phyloP scores from a whole-genome alignment of 2,113 vertebrate species.

The Psilopogon haemacephalus region DNA sequence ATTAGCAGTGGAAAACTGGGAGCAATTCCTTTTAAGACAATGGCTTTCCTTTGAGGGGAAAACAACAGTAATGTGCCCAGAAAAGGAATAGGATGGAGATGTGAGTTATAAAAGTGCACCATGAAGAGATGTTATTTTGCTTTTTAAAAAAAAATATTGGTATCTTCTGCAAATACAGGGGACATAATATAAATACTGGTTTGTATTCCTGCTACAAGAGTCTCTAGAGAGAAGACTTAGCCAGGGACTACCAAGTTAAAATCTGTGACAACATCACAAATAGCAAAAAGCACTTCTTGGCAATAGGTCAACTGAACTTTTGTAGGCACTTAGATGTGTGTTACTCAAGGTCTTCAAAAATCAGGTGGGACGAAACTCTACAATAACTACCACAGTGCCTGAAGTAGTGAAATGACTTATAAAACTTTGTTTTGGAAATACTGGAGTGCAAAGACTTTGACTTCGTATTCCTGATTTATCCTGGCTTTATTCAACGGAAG shows the following conservation, averaged over 20 bases:
- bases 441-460: background rate
- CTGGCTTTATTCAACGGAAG: background rate
- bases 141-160: background rate
- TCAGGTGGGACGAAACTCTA: background rate
- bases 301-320: background rate
- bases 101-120: background rate
- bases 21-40: background rate
- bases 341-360: background rate
- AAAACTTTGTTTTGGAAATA: background rate
- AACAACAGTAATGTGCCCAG: background rate
- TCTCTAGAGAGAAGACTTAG: background rate
- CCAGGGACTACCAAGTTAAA: background rate
- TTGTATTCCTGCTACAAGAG: background rate
- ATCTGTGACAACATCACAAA: background rate
- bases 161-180: background rate
- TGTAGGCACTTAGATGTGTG: background rate
- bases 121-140: background rate
- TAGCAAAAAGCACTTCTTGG: background rate
- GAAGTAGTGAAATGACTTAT: background rate
- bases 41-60: background rate
- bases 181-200: background rate
- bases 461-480: background rate
- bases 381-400: background rate
- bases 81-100: background rate
- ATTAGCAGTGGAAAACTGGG: background rate